Evolutionary conservation across 2,888 invertebrate species (phyloP).

Genomic region (Pantelozetes paolii): DNA sequence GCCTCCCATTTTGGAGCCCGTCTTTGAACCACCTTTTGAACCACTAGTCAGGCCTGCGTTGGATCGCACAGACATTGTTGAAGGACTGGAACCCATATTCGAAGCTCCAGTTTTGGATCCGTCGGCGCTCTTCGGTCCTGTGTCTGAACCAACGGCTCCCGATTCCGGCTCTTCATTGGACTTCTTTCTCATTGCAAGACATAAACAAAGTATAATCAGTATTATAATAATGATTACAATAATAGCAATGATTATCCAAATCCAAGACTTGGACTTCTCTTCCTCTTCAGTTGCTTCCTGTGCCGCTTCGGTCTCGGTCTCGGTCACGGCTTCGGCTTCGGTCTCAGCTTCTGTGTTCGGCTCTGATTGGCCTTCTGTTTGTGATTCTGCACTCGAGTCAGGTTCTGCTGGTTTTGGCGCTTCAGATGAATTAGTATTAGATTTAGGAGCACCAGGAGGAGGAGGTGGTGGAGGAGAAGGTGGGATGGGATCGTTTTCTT

Average conservation of each 20-base stretch:
- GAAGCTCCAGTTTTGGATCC: not conserved
- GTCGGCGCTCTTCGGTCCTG: not conserved
- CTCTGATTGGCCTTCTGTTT: not conserved
- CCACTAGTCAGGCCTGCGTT: not conserved
- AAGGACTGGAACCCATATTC: not conserved
- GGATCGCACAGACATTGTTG: not conserved
- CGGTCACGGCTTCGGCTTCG: not conserved
- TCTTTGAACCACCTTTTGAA: not conserved
- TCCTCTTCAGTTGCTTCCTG: not conserved
- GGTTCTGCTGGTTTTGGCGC: not conserved
- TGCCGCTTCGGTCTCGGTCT: not conserved
- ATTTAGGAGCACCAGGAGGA: no score
- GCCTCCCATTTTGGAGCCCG: not conserved
- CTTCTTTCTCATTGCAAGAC: not conserved
- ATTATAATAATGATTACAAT: not conserved
- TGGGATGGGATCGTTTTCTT: not conserved
- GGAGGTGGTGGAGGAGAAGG: no score
- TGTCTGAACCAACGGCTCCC: not conserved
- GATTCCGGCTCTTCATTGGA: not conserved
- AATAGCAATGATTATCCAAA: constrained; percentile 6
- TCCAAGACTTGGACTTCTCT: not conserved
- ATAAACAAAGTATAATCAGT: not conserved
- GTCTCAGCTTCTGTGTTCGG: not conserved
- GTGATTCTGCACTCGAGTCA: not conserved
- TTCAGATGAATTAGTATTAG: no score